Conservation (phyloP, 2,888 invertebrate species). For the Helicoverpa assulta region DNA sequence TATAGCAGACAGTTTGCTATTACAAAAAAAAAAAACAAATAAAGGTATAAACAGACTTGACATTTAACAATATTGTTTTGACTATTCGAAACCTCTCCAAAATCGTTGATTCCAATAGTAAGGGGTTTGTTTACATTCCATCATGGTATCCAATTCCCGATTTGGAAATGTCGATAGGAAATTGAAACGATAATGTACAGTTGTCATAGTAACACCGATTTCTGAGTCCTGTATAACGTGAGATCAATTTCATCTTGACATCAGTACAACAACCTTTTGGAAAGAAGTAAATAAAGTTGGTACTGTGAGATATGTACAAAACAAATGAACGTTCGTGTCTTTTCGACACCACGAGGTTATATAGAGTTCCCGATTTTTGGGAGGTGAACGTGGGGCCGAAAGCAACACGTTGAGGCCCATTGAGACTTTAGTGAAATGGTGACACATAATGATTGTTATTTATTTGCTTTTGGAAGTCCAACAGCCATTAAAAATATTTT, state of each 20-base stretch:
- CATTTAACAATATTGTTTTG: slow-evolving; percentile 1
- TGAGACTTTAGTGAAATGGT: too few species aligned
- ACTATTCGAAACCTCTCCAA: background rate
- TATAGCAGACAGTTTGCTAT: too few species aligned
- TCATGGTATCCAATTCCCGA: background rate
- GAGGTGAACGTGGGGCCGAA: too few species aligned
- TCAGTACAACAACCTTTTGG: background rate
- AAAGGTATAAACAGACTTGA: background rate
- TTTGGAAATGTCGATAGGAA: background rate
- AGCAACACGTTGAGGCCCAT: too few species aligned
- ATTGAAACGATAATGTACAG: background rate
- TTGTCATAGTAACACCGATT: background rate
- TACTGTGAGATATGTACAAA: too few species aligned
- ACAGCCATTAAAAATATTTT: too few species aligned
- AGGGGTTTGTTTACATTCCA: background rate
- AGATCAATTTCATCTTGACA: background rate
- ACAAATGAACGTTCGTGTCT: too few species aligned
- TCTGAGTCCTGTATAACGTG: background rate
- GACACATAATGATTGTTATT: too few species aligned
- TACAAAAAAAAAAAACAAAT: background rate
- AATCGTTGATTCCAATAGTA: background rate
- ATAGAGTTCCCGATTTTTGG: too few species aligned
- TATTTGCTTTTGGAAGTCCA: too few species aligned
- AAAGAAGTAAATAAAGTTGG: too few species aligned
- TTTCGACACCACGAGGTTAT: too few species aligned